These are phyloP conservation scores for Drosophila colorata DNA, from an alignment of 2,888 invertebrate species.

Conservation along the genomic window DNA sequence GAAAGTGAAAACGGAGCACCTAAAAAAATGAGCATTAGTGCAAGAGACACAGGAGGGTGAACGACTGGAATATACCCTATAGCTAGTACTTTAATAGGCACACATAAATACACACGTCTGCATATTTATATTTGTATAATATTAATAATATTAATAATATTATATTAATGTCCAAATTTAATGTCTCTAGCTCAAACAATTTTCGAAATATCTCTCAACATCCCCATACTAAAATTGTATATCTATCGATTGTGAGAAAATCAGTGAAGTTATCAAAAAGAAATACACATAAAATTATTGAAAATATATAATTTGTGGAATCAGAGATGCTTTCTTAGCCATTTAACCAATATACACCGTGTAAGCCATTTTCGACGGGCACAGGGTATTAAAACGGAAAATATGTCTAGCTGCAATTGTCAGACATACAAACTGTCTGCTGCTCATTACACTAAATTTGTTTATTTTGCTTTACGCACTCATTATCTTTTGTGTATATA, in stretches of 20 bases:
- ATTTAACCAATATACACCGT: background rate
- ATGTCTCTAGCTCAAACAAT: too few relatives aligned
- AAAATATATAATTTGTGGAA: too few relatives aligned
- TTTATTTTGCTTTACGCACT: conserved; percentile 59
- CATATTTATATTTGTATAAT: too few relatives aligned
- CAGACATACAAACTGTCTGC: conserved; percentile 34
- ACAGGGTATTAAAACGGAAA: conserved; percentile 14
- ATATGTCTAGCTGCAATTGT: conserved; percentile 40
- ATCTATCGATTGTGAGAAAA: too few relatives aligned
- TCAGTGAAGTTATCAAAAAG: too few relatives aligned
- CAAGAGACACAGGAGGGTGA: background rate
- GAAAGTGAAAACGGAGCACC: conserved; percentile 62
- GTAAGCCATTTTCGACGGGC: background rate
- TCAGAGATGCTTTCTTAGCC: background rate
- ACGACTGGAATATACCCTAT: background rate
- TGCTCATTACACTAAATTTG: conserved; percentile 70
- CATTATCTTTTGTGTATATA: conserved; percentile 38
- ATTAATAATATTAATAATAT: too few relatives aligned
- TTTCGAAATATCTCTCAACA: too few relatives aligned
- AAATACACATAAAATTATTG: too few relatives aligned
- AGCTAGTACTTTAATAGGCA: background rate
- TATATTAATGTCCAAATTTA: too few relatives aligned
- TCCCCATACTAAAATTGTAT: too few relatives aligned
- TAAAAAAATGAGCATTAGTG: conserved; percentile 1
- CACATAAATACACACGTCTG: too few relatives aligned